Base-by-base conservation (phyloP, 2,888 invertebrate species). In the Drosophila histrio region DNA sequence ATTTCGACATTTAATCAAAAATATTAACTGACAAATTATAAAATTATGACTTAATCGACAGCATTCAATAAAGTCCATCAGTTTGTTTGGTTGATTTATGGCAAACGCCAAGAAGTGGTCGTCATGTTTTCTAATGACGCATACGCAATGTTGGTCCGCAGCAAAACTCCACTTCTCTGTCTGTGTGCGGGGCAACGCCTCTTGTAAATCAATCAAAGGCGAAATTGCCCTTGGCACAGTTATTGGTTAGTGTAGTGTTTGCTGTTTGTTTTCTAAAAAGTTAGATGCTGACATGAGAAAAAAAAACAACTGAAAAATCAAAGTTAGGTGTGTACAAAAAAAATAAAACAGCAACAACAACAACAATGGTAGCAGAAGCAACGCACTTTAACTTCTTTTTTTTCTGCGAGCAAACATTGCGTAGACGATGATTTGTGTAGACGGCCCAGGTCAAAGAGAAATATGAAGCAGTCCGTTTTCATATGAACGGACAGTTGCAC, bases 201-300 rank as follows among this genome's bases (percentile, higher is more conserved):
- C 72, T 75, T 70, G 80, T 86, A 87, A 77, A 87, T 86, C 83
- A 86, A 83, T 85, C 86, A 83, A 56, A 68, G 65, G 86, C 83
- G 88, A 87, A 84, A 84, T 84, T 84, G 86, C 86, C 86, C 83
- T 87, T 84, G 88, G 82, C 83, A 79, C 58, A 72, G 68, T 70
- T 79, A 41, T 13, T 49, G 3, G 22, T n/a, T n/a, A n/a, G n/a
- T n/a, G n/a, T 13, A 44, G 30, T 76, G 24, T 22, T 46, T 22
- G 50, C 39, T 13, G 54, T 39, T 61, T 70, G 54, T 61, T 59
- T 62, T 58, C 63, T 43, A 61, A 49, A 64, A 64, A 54, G 53
- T 60, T 43, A 44, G 53, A 49, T 34, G 67, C 34, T 46, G 57
- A 63, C 39, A 39, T 54, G 53, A 38, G 15, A 36, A 39, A 49